phyloP scores from a whole-genome alignment of 2,888 invertebrate species.

The Endomychus coccineus region DNA sequence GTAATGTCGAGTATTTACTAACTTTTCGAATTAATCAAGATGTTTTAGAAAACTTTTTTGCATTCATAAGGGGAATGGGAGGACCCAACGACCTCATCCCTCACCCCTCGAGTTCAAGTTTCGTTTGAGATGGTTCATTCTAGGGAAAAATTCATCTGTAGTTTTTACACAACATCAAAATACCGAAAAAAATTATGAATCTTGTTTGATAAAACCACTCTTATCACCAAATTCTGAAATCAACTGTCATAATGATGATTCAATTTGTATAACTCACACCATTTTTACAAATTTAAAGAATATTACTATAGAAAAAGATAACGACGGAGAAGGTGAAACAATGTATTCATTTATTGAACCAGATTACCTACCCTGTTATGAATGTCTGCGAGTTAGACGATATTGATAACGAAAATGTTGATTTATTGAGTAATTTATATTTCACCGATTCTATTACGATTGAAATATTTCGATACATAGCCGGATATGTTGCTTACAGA shows the following conservation, averaged over 20 bases:
- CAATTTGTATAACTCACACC: too few relatives aligned
- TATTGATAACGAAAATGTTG: too few relatives aligned
- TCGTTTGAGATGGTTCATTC: constrained; percentile 24
- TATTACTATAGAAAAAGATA: neutral
- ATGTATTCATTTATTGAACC: constrained; percentile 12
- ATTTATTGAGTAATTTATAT: constrained; percentile 10
- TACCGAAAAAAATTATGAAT: too few relatives aligned
- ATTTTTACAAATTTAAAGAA: too few relatives aligned
- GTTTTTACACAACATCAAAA: constrained; percentile 19
- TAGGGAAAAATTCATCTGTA: constrained; percentile 24
- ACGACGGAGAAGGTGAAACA: constrained; percentile 2
- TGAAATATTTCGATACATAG: too few relatives aligned
- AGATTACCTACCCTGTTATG: constrained; percentile 1
- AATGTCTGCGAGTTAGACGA: neutral
- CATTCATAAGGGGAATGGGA: constrained; percentile 27
- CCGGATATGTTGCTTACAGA: too few relatives aligned
- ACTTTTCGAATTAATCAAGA: constrained; percentile 23
- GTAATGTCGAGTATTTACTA: constrained; percentile 20
- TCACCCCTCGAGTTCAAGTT: constrained; percentile 23
- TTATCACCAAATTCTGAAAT: too few relatives aligned
- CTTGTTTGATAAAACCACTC: too few relatives aligned
- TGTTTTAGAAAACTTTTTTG: constrained; percentile 26
- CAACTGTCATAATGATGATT: too few relatives aligned
- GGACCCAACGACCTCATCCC: too few relatives aligned
- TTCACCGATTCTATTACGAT: constrained; percentile 9